Percentiles rank a stretch among this genome's conserved stretches.
phyloP scores from a whole-genome alignment of 2,113 vertebrate genomes.

The Corydoras maculifer region DNA sequence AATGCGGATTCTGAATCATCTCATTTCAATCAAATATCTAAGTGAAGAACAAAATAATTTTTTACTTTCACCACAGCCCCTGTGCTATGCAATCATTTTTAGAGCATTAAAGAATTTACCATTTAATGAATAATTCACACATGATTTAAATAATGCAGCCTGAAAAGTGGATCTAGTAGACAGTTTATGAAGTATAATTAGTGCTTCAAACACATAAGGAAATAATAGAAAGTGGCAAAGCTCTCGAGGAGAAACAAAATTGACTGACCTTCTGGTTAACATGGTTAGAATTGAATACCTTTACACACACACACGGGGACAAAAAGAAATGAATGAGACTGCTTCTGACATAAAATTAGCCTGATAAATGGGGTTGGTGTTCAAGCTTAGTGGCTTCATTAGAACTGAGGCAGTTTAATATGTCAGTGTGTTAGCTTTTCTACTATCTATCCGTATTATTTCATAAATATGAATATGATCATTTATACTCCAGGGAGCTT shows the following conservation, averaged over 20 bases:
- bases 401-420: background rate
- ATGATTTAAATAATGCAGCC: constrained; percentile 31
- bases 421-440: background rate
- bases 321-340: background rate
- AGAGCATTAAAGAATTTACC: constrained; percentile 18
- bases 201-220: constrained; percentile 49
- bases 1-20: constrained; percentile 1
- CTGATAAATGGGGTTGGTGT: constrained; percentile 33
- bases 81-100: background rate
- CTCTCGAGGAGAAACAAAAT: constrained; percentile 35
- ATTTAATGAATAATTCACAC: constrained; percentile 33
- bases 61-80: background rate
- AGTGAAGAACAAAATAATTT: no score
- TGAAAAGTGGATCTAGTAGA: constrained; percentile 25
- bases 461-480: no score
- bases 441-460: no score
- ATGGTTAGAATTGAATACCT: constrained; percentile 59
- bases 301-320: constrained; percentile 27
- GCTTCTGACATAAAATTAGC: constrained; percentile 15
- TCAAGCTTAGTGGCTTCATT: constrained; percentile 13
- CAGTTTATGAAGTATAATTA: constrained; percentile 35
- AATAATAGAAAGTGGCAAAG: constrained; percentile 43
- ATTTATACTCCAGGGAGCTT: no score
- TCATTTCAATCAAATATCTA: background rate
- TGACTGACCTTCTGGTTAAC: constrained; percentile 60